phyloP scores from a whole-genome alignment of 2,888 invertebrate species.

The Drosophila borealis region DNA sequence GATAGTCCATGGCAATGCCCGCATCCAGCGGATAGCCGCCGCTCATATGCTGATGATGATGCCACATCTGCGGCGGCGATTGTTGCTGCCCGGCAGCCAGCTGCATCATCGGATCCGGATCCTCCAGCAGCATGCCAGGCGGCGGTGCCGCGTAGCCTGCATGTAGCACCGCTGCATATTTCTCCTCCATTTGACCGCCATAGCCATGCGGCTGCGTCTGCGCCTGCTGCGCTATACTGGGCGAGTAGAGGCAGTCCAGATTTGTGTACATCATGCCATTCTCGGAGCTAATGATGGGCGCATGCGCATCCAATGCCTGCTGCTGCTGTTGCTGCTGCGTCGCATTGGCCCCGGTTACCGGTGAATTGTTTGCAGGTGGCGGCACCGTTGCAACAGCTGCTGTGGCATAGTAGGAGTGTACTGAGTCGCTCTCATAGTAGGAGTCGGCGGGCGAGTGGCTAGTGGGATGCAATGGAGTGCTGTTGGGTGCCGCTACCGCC shows the following conservation, averaged over 20 bases:
- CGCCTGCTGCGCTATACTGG: conserved; percentile 68
- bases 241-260: conserved; percentile 90
- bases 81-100: conserved; percentile 71
- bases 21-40: conserved; percentile 67
- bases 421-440: conserved; percentile 84
- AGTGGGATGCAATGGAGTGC: conserved; percentile 82
- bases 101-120: conserved; percentile 82
- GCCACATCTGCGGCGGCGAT: conserved; percentile 78
- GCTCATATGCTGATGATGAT: conserved; percentile 80
- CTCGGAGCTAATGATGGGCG: conserved; percentile 92
- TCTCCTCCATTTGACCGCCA: conserved; percentile 79
- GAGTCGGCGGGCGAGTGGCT: conserved; percentile 84
- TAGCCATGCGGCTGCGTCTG: conserved; percentile 68
- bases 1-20: conserved; percentile 73
- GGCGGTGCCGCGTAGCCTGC: conserved; percentile 85
- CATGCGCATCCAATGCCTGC: conserved; percentile 74
- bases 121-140: conserved; percentile 75
- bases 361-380: conserved; percentile 78
- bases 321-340: conserved; percentile 57
- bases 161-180: conserved; percentile 86
- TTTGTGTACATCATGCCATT: conserved; percentile 96
- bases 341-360: conserved; percentile 72
- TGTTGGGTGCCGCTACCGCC: conserved; percentile 59
- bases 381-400: conserved; percentile 80
- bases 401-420: conserved; percentile 83